Percentiles rank a stretch among this genome's conserved stretches.
phyloP scores from a whole-genome alignment of 2,888 invertebrate genomes.

The Flabesymbios commensalis region DNA sequence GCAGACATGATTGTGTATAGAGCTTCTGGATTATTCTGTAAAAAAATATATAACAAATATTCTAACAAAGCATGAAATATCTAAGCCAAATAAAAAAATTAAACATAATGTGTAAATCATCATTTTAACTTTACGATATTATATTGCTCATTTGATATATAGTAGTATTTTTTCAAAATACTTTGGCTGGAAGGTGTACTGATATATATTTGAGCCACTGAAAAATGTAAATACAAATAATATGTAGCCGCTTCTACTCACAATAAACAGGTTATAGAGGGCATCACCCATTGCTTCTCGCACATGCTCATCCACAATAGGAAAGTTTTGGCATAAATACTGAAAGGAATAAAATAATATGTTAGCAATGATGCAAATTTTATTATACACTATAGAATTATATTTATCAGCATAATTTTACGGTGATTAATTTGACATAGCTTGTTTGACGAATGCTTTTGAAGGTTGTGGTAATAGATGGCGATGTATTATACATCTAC shows the following conservation, averaged over 20 bases:
- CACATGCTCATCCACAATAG: conserved; percentile 60
- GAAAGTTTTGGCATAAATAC: conserved; percentile 56
- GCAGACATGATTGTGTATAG: conserved; percentile 59
- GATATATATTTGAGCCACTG: no score
- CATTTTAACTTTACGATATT: not conserved
- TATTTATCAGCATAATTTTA: no score
- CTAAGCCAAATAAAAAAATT: not conserved
- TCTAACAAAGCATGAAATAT: no score
- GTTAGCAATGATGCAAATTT: not conserved
- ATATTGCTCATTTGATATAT: not conserved
- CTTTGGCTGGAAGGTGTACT: no score
- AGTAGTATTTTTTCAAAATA: not conserved
- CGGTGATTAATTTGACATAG: no score
- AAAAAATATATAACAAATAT: no score
- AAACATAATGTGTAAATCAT: conserved; percentile 1
- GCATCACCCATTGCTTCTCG: conserved; percentile 59
- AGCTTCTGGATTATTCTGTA: conserved; percentile 57
- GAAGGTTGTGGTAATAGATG: no score
- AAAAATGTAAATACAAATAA: no score
- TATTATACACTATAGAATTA: not conserved
- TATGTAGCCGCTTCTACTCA: no score
- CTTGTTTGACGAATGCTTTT: no score
- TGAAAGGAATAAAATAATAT: no score
- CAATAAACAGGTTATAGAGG: conserved; percentile 59
- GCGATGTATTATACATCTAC: no score